Evolutionary conservation across 2,797 vertebrate genomes (phyloP).

Genomic region (Macrochelys suwanniensis): DNA sequence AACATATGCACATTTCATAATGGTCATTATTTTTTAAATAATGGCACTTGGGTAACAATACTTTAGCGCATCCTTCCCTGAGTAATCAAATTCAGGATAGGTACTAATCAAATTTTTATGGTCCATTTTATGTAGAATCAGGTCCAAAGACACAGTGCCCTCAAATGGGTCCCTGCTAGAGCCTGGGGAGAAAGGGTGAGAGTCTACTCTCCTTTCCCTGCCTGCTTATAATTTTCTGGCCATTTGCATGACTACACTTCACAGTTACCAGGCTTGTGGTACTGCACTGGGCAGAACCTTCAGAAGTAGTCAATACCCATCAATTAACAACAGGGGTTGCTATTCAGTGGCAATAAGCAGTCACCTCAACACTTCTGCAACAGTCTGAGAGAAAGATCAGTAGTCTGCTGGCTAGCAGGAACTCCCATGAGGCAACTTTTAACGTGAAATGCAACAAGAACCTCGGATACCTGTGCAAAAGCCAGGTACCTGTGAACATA

Average conservation of each 20-base stretch:
- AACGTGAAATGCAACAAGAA: background rate
- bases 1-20: accelerated
- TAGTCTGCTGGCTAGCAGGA: accelerated
- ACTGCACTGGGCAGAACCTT: background rate
- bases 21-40: accelerated
- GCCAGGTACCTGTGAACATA: background rate
- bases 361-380: no score
- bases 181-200: background rate
- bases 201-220: background rate
- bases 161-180: background rate
- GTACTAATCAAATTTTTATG: accelerated
- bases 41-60: accelerated
- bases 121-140: background rate
- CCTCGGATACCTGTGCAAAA: background rate
- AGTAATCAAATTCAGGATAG: background rate
- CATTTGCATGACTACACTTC: background rate
- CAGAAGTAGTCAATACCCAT: background rate
- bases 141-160: accelerated
- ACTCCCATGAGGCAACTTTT: accelerated
- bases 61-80: accelerated
- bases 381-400: background rate
- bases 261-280: background rate
- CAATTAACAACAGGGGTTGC: background rate
- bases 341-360: background rate
- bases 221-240: background rate